These are phyloP conservation scores for Chloromyia formosa DNA, from an alignment of 2,888 invertebrate species.

Conservation along the genomic window DNA sequence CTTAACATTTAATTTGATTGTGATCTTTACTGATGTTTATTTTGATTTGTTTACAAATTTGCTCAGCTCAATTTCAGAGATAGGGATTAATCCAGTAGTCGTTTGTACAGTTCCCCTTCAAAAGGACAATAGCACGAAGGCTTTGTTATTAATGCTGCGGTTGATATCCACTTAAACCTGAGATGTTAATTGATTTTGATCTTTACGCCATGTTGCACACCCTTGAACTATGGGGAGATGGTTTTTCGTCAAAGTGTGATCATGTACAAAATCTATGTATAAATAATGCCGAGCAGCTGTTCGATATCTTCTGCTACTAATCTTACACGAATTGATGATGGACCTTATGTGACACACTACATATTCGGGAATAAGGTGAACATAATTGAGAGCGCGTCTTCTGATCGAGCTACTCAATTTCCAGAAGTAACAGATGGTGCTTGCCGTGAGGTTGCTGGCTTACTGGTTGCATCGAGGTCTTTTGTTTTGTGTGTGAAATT, in stretches of 20 bases:
- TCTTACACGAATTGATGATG: no score
- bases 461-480: slow-evolving; percentile 14
- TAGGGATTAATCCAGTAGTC: background rate
- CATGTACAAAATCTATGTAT: background rate
- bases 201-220: slow-evolving; percentile 36
- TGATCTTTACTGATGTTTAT: slow-evolving; percentile 42
- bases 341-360: no score
- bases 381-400: no score
- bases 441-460: background rate
- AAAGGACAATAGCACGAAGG: background rate
- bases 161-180: background rate
- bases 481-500: slow-evolving; percentile 30
- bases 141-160: slow-evolving; percentile 14
- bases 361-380: no score
- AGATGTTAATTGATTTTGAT: slow-evolving; percentile 43
- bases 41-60: slow-evolving; percentile 43
- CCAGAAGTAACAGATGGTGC: no score
- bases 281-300: background rate
- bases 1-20: slow-evolving; percentile 42
- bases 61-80: slow-evolving; percentile 39
- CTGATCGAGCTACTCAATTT: no score
- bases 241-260: background rate
- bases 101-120: background rate
- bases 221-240: slow-evolving; percentile 2
- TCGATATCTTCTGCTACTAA: background rate